phyloP scores from a whole-genome alignment of 2,797 vertebrate species.

The Numenius phaeopus region DNA sequence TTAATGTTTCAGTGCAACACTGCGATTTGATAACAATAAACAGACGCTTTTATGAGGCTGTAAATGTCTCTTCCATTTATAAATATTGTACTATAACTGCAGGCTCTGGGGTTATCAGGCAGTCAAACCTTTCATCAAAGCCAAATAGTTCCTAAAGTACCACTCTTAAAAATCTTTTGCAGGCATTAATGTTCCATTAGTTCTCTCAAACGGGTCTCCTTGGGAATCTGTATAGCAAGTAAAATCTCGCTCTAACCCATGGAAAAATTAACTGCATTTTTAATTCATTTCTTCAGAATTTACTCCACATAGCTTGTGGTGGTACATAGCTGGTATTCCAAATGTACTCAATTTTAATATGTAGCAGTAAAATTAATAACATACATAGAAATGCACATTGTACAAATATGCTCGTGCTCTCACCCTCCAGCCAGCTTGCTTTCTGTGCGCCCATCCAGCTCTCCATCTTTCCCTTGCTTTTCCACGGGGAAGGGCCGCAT shows the following conservation, averaged over 20 bases:
- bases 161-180: constrained; percentile 64
- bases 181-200: constrained; percentile 71
- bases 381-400: not conserved
- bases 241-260: constrained; percentile 11
- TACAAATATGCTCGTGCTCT: not conserved
- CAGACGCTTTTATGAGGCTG: constrained; percentile 65
- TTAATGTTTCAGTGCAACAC: constrained; percentile 57
- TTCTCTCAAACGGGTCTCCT: constrained; percentile 48
- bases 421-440: not conserved
- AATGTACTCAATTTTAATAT: not conserved
- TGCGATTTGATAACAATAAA: constrained; percentile 72
- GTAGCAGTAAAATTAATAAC: not conserved
- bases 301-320: not conserved
- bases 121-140: constrained; percentile 69
- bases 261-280: constrained; percentile 55
- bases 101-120: constrained; percentile 63
- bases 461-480: not conserved
- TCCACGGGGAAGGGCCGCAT: not conserved
- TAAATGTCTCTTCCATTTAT: constrained; percentile 71
- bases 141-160: constrained; percentile 71
- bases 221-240: constrained; percentile 44
- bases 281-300: constrained; percentile 23
- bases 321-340: not conserved
- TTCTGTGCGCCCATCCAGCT: not conserved
- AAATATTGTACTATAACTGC: constrained; percentile 71